Evolutionary conservation across 2,797 vertebrate species (phyloP), one percentile per base, ranked within the genome.

Genomic region (Poecile montanus): DNA sequence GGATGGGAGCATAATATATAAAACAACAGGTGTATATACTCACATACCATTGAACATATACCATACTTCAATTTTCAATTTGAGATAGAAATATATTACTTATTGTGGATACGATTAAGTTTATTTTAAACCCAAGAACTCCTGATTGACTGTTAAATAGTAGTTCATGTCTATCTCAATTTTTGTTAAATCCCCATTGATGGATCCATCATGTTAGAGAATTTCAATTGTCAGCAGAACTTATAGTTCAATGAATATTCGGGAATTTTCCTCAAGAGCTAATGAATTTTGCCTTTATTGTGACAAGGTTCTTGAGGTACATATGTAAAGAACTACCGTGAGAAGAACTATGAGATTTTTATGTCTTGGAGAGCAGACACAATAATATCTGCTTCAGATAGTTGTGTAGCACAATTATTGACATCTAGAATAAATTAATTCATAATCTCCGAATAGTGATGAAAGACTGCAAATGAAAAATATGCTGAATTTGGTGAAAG

Each of bases 131-230:
- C 3, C 19, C 17, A 73, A 78, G 56, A 71, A 42, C 18, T 42
- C 21, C 42, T 93, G n/a, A 75, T 92, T 94, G 45, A 25, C 19
- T 95, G 75, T 82, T 92, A 95, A 95, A 91, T 91, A 42, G 20
- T 91, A 86, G 67, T 83, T 96, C 65, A 21, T n/a, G 47, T 63
- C 42, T 80, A 77, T 87, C 77, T 96, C 65, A 85, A 84, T 77
- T 95, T 96, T 88, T 88, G 3, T 62, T 90, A 92, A 91, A 47
- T 93, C 60, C 86, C 50, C 53, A 83, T 72, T 87, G 60, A 89
- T 85, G 65, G 51, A 75, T 81, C 72, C 87, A 84, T 95, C 56
- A 70, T 82, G 12, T 86, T 87, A 84, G 76, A 93, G 58, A 96
- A 26, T 95, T 95, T 89, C 56, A 91, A 0, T 60, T 78, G 50